A percentile compares a stretch with the other conserved stretches of the same genome.
These are phyloP conservation scores for Acanthosepion pharaonis DNA, from an alignment of 2,888 invertebrate genomes.

Conservation along the genomic window DNA sequence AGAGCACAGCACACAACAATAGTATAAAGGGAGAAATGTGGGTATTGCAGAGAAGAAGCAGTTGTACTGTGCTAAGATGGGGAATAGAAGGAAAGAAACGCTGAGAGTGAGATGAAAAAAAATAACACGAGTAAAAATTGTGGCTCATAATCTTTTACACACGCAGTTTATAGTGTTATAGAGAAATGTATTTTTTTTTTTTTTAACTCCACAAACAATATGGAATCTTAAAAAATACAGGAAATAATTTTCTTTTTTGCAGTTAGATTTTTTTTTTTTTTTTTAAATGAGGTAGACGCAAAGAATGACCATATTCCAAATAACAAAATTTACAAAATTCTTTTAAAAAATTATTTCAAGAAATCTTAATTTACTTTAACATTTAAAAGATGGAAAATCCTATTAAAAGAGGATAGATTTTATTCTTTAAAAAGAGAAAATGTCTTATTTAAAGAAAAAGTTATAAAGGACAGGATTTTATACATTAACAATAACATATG, in stretches of 20 bases:
- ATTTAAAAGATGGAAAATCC: not conserved
- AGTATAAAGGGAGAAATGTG: not conserved
- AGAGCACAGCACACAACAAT: not conserved
- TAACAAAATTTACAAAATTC: not conserved
- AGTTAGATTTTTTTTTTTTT: not conserved
- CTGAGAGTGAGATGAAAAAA: not conserved
- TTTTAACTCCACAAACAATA: not conserved
- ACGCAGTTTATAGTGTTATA: not conserved
- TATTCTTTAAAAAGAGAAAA: not conserved
- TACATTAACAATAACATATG: not conserved
- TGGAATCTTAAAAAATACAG: not conserved
- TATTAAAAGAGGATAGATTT: not conserved
- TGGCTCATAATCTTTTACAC: not conserved
- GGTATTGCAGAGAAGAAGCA: not conserved
- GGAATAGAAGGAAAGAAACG: not conserved
- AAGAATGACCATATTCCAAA: constrained; percentile 33
- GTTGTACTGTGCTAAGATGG: not conserved
- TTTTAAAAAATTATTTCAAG: not conserved
- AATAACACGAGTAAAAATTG: not conserved
- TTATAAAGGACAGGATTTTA: not conserved
- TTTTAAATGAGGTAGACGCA: not conserved
- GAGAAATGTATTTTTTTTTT: not conserved
- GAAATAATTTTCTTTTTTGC: not conserved
- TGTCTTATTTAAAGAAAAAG: too few species aligned
- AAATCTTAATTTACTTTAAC: not conserved